These are phyloP conservation scores for Dolichomitus sp. DNA, from an alignment of 2,888 invertebrate species.

Conservation along the genomic window DNA sequence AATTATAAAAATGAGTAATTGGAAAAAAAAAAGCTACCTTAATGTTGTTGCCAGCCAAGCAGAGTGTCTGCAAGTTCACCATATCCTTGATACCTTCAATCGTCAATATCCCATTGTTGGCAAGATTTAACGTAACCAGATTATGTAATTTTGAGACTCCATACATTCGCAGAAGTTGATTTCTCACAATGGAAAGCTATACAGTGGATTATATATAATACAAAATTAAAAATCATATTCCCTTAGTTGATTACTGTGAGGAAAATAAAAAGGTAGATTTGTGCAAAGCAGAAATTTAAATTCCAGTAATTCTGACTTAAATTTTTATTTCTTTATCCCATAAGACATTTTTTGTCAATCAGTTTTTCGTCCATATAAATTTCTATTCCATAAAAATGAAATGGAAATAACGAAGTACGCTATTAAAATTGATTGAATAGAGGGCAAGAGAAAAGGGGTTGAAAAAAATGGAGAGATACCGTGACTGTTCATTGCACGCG, in stretches of 20 bases:
- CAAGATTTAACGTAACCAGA: constrained; percentile 93
- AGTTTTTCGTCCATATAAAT: no score
- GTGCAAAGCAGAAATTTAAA: no score
- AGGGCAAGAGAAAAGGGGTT: constrained; percentile 45
- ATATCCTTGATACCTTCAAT: constrained; percentile 97
- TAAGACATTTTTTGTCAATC: no score
- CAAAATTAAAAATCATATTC: background rate
- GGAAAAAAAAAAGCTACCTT: constrained; percentile 87
- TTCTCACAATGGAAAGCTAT: constrained; percentile 94
- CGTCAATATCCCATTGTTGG: constrained; percentile 95
- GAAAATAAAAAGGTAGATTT: background rate
- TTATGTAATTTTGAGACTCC: constrained; percentile 93
- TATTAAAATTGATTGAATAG: constrained; percentile 62
- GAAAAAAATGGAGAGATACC: constrained; percentile 39
- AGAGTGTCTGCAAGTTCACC: constrained; percentile 92
- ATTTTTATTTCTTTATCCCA: no score
- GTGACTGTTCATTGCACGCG: constrained; percentile 39
- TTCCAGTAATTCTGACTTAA: no score
- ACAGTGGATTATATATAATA: constrained; percentile 61
- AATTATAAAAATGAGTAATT: background rate
- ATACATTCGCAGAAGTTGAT: constrained; percentile 95
- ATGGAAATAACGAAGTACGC: constrained; percentile 53
- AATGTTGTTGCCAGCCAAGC: constrained; percentile 95
- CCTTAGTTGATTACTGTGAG: background rate
- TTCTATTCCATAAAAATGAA: constrained; percentile 28